A percentile compares a stretch with the other conserved stretches of the same genome.
These are phyloP conservation scores for Anguilla anguilla DNA, from an alignment of 2,797 vertebrate species.

Conservation along the genomic window DNA sequence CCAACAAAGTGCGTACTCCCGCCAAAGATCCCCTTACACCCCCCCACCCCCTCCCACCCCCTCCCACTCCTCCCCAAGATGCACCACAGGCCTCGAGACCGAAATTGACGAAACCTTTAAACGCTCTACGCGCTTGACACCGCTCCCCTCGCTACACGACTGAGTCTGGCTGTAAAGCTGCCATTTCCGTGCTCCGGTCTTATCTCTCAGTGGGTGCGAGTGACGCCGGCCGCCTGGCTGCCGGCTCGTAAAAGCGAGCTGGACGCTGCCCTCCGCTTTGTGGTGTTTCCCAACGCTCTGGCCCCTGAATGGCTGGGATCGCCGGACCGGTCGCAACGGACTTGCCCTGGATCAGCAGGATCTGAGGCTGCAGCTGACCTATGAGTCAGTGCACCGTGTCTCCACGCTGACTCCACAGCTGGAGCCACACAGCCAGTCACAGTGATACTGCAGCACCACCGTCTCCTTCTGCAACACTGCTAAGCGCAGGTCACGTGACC, in stretches of 20 bases:
- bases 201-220: neutral
- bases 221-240: constrained; percentile 23
- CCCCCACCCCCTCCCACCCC: neutral
- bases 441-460: neutral
- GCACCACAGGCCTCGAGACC: neutral
- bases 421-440: neutral
- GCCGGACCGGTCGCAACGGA: neutral
- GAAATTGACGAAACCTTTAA: neutral
- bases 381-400: neutral
- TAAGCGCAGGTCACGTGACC: neutral
- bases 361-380: neutral
- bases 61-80: neutral
- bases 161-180: neutral
- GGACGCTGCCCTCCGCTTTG: neutral
- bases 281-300: neutral
- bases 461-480: neutral
- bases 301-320: neutral
- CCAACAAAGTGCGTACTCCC: neutral
- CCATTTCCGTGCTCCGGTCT: neutral
- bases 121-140: neutral
- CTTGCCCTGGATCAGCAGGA: neutral
- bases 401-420: neutral
- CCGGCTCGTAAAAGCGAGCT: constrained; percentile 1
- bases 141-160: neutral
- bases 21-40: neutral